Base-by-base conservation (phyloP, 2,797 vertebrate genomes). In the Hydrocynus forskahlii region DNA sequence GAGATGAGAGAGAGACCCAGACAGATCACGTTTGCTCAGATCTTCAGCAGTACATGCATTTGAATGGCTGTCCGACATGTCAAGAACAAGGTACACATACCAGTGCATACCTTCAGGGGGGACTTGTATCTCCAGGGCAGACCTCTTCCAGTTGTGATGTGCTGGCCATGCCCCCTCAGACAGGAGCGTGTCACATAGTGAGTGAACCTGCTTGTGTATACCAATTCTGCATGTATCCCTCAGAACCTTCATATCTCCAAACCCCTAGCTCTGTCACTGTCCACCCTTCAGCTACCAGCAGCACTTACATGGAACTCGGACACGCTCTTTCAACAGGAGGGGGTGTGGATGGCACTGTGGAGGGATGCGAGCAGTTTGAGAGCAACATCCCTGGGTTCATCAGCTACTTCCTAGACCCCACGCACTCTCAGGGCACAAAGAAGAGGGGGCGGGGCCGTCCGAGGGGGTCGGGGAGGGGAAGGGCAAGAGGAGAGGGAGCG, bases 381-480 rank as follows among this genome's bases (percentile, higher is more conserved):
- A 92, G 81, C 52, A 91, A 94, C 86, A 93, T 95, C 64, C 83
- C 92, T 0, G 94, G 89, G 80, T 95, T 92, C 80, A 94, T 94
- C 83, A 91, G 35, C 83, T 70, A 89, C 82, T 94, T 94, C 76
- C 81, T 95, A 71, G 89, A 91, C 25, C 64, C 82, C 0, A 68
- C 78, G 1, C 69, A 45, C 3, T 29, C 59, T 3, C 70, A 76
- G 17, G 79, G 81, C 16, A 14, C 16, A 48, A 73, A 19, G 19
- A 40, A 1, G 0, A 69, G 0, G 25, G 0, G 19, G 0, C 25
- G 81, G 25, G 82, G 86, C 10, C 78, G 73, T 62, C 38, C 35
- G 1, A 76, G 68, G 10, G 23, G 0, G 80, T 81, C 66, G 8
- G 23, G 0, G 80, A 82, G 0, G 70, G 83, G 74, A 86, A 71